Percentiles rank a stretch among this genome's conserved stretches.
Evolutionary conservation across 2,113 vertebrate species (phyloP).

Genomic region (Cinclus mexicanus): DNA sequence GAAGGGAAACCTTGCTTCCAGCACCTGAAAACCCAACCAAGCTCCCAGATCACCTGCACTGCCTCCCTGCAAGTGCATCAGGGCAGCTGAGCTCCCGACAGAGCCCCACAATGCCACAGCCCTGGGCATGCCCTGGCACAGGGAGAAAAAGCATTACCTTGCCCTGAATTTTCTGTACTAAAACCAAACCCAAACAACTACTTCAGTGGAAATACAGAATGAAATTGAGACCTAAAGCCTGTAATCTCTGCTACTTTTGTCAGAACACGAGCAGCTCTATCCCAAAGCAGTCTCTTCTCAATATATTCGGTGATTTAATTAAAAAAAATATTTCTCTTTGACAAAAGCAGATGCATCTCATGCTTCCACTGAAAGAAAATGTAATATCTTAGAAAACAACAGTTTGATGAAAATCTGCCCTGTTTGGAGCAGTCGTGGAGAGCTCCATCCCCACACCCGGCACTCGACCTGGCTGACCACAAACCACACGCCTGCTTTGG

Average conservation of each 20-base stretch:
- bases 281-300: neutral
- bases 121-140: accelerated
- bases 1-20: neutral
- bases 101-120: neutral
- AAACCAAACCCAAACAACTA: neutral
- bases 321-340: neutral
- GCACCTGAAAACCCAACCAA: neutral
- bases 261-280: neutral
- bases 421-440: neutral
- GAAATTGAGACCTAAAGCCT: neutral
- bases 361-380: neutral
- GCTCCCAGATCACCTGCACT: neutral
- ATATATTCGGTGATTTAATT: neutral
- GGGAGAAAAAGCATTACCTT: too few relatives aligned
- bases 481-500: neutral
- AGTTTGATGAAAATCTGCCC: neutral
- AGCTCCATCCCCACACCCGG: neutral
- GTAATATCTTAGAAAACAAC: neutral
- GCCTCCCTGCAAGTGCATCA: neutral
- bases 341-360: neutral
- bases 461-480: neutral
- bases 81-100: neutral
- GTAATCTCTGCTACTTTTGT: neutral
- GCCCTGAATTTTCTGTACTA: neutral
- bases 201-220: neutral